Evolutionary conservation across 2,888 invertebrate genomes (phyloP).

Genomic region (Athalia circularis): DNA sequence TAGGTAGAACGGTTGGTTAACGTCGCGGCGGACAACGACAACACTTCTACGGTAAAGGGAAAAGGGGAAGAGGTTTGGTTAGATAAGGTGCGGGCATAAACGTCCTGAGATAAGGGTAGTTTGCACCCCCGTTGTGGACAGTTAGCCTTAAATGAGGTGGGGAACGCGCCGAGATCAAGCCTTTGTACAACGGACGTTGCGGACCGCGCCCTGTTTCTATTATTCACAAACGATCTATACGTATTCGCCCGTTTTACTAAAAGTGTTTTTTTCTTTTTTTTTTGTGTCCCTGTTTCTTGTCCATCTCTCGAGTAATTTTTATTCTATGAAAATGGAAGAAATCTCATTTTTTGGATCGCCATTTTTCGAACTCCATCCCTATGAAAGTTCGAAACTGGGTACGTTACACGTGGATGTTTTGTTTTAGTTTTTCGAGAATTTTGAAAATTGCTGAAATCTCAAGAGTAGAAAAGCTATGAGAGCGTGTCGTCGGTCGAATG

Average conservation of each 20-base stretch:
- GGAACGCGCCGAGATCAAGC: conserved; percentile 36
- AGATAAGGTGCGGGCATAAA: conserved; percentile 73
- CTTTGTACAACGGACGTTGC: conserved; percentile 35
- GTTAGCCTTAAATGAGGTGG: conserved; percentile 71
- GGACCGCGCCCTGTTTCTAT: conserved; percentile 23
- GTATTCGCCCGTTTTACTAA: not conserved
- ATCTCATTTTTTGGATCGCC: too few relatives aligned
- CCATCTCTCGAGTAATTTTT: too few relatives aligned
- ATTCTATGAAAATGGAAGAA: too few relatives aligned
- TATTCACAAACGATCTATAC: conserved; percentile 33
- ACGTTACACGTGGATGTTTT: too few relatives aligned
- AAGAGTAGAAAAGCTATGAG: not conserved
- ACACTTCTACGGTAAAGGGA: conserved; percentile 43
- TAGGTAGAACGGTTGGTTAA: conserved; percentile 19
- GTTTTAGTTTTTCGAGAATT: not conserved
- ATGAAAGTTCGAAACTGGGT: too few relatives aligned
- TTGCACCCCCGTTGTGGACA: conserved; percentile 73
- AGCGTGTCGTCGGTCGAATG: conserved; percentile 50
- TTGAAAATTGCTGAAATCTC: not conserved
- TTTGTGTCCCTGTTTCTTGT: too few relatives aligned
- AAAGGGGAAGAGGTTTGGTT: conserved; percentile 51
- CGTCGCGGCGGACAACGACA: conserved; percentile 27
- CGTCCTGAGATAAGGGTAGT: conserved; percentile 72
- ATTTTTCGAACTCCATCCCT: too few relatives aligned
- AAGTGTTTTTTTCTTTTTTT: too few relatives aligned